Evolutionary conservation across 2,888 invertebrate species (phyloP), one percentile per base, ranked within the genome.

Genomic region (Epinotia brunnichana): DNA sequence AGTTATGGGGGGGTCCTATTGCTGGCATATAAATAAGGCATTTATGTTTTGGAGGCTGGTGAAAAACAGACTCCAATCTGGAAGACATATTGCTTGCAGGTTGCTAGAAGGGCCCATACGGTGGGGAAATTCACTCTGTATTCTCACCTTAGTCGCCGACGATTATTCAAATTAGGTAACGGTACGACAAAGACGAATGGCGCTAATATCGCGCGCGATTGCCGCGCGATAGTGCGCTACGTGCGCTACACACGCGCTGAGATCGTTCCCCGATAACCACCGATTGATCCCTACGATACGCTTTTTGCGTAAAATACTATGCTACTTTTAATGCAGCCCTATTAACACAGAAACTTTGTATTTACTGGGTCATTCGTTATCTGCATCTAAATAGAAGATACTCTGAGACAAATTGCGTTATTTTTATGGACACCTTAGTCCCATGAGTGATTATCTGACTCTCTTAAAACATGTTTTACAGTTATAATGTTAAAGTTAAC

Each of bases 181-280:
- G 88, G 88, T 86, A 90, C 91, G 93, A 93, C 93, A 92, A 90
- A 92, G 93, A 93, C 92, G 92, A 92, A 93, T 93, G 92, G 91
- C 86, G 87, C 87, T 92, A 91, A 92, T 92, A 92, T 90, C 91
- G 91, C 83, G 85, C 82, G 87, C 87, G 92, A 92, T 92, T 86
- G 87, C 87, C 78, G 81, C 76, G 79, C 87, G 92, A 92, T 92
- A 91, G 81, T 85, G 83, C 81, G 83, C 84, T 89, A 88, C 90
- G 88, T 88, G 87, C 88, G 83, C 83, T 85, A 89, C 88, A 91
- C 92, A 90, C 92, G 91, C 92, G 90, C 90, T 83, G 86, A 86
- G 93, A 92, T 93, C 86, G 84, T 83, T 83, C 86, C 85, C 76
- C 84, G 92, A 92, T 92, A 93, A 90, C 86, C 85, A 78, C 81